Percentiles rank a stretch among this genome's conserved stretches.
Conservation (phyloP, 2,888 invertebrate species). For the Tetramorium bicarinatum region DNA sequence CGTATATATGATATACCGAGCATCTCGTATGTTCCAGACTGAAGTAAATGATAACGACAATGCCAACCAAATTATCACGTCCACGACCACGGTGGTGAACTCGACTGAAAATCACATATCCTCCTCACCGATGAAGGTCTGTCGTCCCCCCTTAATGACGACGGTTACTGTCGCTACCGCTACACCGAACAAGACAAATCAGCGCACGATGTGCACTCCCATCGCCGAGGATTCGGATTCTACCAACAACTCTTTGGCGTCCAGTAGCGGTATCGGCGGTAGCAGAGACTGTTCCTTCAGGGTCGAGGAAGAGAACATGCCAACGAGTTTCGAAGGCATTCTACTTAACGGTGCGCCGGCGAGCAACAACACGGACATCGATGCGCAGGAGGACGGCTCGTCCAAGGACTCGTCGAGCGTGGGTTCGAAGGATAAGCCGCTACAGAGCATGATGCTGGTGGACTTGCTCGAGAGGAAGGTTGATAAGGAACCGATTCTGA, state of each 20-base stretch:
- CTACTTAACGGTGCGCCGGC: slow-evolving; percentile 88
- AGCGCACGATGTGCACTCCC: slow-evolving; percentile 80
- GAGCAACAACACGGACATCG: slow-evolving; percentile 86
- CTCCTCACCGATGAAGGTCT: slow-evolving; percentile 75
- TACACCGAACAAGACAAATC: slow-evolving; percentile 74
- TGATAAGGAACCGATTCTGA: slow-evolving; percentile 88
- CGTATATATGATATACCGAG: not conserved
- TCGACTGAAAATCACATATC: slow-evolving; percentile 83
- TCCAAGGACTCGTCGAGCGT: slow-evolving; percentile 87
- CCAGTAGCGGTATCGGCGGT: slow-evolving; percentile 87
- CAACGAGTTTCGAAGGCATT: slow-evolving; percentile 90
- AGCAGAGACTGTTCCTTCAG: slow-evolving; percentile 87
- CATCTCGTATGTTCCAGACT: slow-evolving; percentile 75
- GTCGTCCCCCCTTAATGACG: slow-evolving; percentile 86
- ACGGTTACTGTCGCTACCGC: slow-evolving; percentile 7
- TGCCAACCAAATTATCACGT: slow-evolving; percentile 78
- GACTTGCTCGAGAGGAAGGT: slow-evolving; percentile 94
- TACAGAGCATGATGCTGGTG: slow-evolving; percentile 90
- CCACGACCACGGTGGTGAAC: slow-evolving; percentile 73
- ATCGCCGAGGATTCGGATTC: slow-evolving; percentile 87
- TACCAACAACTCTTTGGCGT: slow-evolving; percentile 88
- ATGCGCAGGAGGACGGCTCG: slow-evolving; percentile 88
- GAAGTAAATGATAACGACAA: slow-evolving; percentile 82
- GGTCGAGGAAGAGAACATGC: slow-evolving; percentile 88
- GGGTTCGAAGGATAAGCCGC: slow-evolving; percentile 88